Conservation (phyloP, 2,797 vertebrate genomes). For the Lemur catta region DNA sequence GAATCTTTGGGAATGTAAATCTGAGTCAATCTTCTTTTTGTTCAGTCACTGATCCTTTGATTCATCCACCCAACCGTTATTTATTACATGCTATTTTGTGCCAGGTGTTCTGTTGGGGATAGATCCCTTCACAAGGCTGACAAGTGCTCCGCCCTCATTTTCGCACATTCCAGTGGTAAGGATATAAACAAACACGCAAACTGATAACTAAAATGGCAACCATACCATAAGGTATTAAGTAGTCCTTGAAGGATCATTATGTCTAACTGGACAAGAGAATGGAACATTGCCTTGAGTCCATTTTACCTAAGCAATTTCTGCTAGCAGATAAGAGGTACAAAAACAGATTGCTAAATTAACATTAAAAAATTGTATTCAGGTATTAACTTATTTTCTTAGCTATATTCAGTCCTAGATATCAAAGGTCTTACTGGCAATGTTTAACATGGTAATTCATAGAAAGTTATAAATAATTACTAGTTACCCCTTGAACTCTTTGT, state of each 20-base stretch:
- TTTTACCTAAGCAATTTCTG: not conserved
- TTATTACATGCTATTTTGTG: not conserved
- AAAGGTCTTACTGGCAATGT: not conserved
- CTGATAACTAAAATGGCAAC: not conserved
- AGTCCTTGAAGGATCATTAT: not conserved
- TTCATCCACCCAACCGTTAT: not conserved
- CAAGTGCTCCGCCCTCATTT: not conserved
- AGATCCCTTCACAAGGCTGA: not conserved
- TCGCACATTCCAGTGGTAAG: not conserved
- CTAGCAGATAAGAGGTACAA: not conserved
- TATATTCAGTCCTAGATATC: not conserved
- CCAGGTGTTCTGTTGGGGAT: not conserved
- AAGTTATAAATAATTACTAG: constrained; percentile 14
- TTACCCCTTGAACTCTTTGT: not conserved
- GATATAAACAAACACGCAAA: not conserved
- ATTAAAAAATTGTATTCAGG: not conserved
- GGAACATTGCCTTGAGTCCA: not conserved
- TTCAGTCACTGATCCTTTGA: not conserved
- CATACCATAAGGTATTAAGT: not conserved
- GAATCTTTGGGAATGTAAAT: not conserved
- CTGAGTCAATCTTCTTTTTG: not conserved
- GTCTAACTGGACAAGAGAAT: constrained; percentile 1
- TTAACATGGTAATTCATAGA: not conserved
- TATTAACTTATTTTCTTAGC: not conserved
- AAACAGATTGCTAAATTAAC: not conserved